Evolutionary conservation across 2,113 vertebrate genomes (phyloP), one percentile per base, ranked within the genome.

Genomic region (Nymphicus hollandicus): DNA sequence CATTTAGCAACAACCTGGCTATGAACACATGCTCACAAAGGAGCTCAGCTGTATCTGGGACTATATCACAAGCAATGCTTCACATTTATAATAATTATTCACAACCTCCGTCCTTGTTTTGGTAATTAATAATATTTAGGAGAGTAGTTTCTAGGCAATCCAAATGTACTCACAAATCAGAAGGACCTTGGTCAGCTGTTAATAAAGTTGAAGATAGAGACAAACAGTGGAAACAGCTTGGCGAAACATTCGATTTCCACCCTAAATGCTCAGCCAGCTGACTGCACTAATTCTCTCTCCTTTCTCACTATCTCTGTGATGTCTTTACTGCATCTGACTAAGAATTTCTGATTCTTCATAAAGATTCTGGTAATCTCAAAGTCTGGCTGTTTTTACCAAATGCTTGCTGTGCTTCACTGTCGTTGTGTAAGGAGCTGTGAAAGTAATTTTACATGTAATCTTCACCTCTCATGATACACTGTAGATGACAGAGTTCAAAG

Each of bases 261-360:
- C 22, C 31, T 63, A 70, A 64, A 43, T 9, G 64, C 2, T 1
- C 41, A 70, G 12, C 22, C 31, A 49, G 16, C 6, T 0, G 0
- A 41, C 29, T 47, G 9, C 41, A 55, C 22, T 37, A 49, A 18
- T 78, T 58, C 23, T 52, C 23, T 58, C 37, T 37, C 19, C 46
- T 69, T 77, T 76, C 29, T 43, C 33, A 33, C 14, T 56, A 1
- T 52, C 9, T 47, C 35, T 43, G 25, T 56, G 31, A 11, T 71
- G 37, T 58, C 43, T 70, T 82, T 56, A 71, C 19, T 58, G 65
- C 11, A 78, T 35, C 37, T 58, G 17, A 43, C 22, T 24, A 31
- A 60, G 20, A n/a, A 14, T 1, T 78, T 58, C 46, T 39, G 25
- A 11, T 22, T 7, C 24, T 70, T 81, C 28, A 50, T 37, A 49